A percentile compares a stretch with the other conserved stretches of the same genome.
These are phyloP conservation scores for Picus viridis DNA, from an alignment of 2,797 vertebrate genomes.

Conservation along the genomic window DNA sequence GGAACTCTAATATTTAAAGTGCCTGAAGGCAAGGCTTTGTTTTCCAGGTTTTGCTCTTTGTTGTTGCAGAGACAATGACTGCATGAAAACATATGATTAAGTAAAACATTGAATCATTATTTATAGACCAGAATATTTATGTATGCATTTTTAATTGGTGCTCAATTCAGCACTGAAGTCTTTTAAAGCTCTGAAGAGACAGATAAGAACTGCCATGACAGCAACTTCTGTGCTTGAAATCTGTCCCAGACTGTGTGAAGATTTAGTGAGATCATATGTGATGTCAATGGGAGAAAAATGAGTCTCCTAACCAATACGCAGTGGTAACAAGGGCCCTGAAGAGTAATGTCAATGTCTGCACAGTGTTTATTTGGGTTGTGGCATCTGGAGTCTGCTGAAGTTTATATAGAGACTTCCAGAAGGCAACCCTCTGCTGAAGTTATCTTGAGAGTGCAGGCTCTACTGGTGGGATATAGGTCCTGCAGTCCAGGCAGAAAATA, in stretches of 20 bases:
- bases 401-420: background rate
- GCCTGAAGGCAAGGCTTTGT: slow-evolving; percentile 12
- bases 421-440: background rate
- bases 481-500: background rate
- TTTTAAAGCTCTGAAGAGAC: background rate
- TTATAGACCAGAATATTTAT: slow-evolving; percentile 11
- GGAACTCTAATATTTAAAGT: slow-evolving; percentile 50
- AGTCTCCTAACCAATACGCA: background rate
- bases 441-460: background rate
- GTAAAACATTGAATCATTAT: background rate
- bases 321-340: background rate
- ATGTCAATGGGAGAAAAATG: background rate
- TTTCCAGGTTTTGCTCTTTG: background rate
- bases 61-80: background rate
- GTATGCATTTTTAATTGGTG: background rate
- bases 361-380: background rate
- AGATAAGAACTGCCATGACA: background rate
- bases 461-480: background rate
- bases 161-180: background rate
- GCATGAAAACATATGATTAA: background rate
- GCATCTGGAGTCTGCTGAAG: background rate
- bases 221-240: background rate
- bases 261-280: background rate
- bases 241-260: background rate
- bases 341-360: accelerated